phyloP scores from a whole-genome alignment of 2,113 vertebrate species.

The Cisticola juncidis region DNA sequence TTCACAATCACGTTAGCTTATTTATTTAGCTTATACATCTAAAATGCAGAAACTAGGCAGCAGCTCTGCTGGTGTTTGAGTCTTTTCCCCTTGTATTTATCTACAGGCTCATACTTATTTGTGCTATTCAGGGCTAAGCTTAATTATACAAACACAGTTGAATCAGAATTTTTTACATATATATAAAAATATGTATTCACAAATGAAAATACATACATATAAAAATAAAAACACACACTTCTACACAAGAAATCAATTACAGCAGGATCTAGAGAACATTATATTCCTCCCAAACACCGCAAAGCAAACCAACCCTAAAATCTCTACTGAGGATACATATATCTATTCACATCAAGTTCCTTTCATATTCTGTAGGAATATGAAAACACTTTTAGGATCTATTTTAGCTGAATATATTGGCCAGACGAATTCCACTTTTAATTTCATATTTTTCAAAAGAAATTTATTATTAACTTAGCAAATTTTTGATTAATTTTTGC shows the following conservation, averaged over 20 bases:
- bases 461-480: not conserved
- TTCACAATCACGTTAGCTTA: not conserved
- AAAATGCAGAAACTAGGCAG: not conserved
- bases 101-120: not conserved
- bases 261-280: not conserved
- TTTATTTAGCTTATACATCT: not conserved
- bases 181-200: not conserved
- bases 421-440: not conserved
- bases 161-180: not conserved
- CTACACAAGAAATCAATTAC: not conserved
- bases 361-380: not conserved
- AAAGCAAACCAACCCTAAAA: not conserved
- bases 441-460: not conserved
- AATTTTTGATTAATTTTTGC: not conserved
- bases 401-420: not conserved
- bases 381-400: not conserved
- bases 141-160: not conserved
- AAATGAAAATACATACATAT: not conserved
- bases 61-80: not conserved
- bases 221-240: not conserved
- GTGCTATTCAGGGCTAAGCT: not conserved
- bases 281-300: not conserved
- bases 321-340: not conserved
- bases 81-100: not conserved
- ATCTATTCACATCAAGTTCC: not conserved